These are phyloP conservation scores for Macrobrachium rosenbergii DNA, from an alignment of 1,140 invertebrate genomes.

Conservation along the genomic window DNA sequence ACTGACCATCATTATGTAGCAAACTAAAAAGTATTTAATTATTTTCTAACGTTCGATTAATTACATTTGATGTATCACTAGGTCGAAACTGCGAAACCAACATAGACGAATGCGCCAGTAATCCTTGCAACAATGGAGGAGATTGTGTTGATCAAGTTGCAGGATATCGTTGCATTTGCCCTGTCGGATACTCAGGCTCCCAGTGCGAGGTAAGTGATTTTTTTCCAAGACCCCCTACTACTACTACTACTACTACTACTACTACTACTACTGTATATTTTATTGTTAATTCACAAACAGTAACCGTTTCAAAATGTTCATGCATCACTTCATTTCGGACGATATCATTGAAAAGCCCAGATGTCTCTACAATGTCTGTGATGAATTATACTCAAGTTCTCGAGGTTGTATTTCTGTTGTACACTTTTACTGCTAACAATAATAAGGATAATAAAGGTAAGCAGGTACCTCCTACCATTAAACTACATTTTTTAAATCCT, in stretches of 20 bases:
- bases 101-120: constrained; percentile 67
- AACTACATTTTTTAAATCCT: background rate
- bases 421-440: background rate
- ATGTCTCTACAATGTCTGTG: no score
- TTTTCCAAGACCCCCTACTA: background rate
- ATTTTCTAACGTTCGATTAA: background rate
- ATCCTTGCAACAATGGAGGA: constrained; percentile 73
- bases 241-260: background rate
- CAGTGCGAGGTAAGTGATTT: constrained; percentile 79
- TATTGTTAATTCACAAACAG: background rate
- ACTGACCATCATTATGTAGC: no score
- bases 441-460: background rate
- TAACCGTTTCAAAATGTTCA: no score
- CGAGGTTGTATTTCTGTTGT: no score
- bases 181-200: constrained; percentile 80
- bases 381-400: no score
- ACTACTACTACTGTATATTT: background rate
- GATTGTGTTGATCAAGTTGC: constrained; percentile 73
- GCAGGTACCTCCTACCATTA: background rate
- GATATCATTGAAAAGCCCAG: no score
- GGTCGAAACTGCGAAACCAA: constrained; percentile 71
- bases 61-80: background rate
- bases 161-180: constrained; percentile 80
- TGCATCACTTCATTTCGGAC: no score
- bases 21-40: background rate